Percentiles rank a stretch among this genome's conserved stretches.
Evolutionary conservation across 2,797 vertebrate genomes (phyloP).

Genomic region (Coregonus ussuriensis): DNA sequence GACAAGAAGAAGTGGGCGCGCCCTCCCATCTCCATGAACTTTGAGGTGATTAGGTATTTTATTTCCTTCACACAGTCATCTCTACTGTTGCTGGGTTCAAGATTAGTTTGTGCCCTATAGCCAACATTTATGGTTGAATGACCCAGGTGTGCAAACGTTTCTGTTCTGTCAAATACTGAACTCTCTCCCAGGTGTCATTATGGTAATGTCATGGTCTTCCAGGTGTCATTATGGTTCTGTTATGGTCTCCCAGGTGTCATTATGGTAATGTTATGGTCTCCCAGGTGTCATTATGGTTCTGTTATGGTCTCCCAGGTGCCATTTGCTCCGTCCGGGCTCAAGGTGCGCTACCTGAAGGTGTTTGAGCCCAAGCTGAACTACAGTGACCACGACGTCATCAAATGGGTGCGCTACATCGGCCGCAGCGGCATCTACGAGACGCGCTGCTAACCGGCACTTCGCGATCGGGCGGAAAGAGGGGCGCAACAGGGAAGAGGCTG

Average conservation of each 20-base stretch:
- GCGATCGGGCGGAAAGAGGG: background rate
- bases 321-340: constrained; percentile 87
- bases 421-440: constrained; percentile 91
- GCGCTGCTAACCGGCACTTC: constrained; percentile 77
- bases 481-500: background rate
- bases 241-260: background rate
- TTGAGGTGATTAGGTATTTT: constrained; percentile 74
- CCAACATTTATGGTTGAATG: too few species aligned
- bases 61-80: background rate
- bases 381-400: constrained; percentile 91
- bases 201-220: too few species aligned
- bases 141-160: too few species aligned
- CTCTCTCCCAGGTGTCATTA: background rate
- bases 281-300: background rate
- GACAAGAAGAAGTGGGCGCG: constrained; percentile 91
- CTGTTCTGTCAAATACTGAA: background rate
- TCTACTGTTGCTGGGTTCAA: too few species aligned
- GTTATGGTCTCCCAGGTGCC: constrained; percentile 74
- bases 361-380: constrained; percentile 93
- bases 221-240: background rate
- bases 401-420: constrained; percentile 92
- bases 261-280: too few species aligned
- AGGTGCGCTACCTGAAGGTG: constrained; percentile 91
- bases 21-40: constrained; percentile 91
- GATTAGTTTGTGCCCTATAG: too few species aligned